Base-by-base conservation (phyloP, 2,113 vertebrate species). In the Semicossyphus pulcher region DNA sequence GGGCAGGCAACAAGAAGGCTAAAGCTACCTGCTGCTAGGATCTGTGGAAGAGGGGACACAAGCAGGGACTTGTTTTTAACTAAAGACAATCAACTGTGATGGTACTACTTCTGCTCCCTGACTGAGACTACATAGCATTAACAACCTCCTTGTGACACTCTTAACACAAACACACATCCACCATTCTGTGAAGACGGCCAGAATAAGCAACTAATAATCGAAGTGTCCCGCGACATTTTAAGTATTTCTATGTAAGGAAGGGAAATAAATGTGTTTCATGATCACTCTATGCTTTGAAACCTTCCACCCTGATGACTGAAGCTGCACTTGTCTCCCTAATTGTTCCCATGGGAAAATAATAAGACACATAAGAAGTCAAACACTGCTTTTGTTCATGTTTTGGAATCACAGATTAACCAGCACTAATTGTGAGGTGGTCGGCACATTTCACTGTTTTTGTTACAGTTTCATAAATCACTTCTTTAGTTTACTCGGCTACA, bases 11-110 rank as follows among this genome's bases (percentile, higher is more conserved):
- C 20, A 31, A 47, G 65, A 92, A 86, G 62, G 6, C 10, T 28
- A 85, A 36, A 59, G 57, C 71, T 3, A 4, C 32, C 67, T 92
- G 91, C 86, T 92, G 90, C 68, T 92, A 87, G 67, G 18, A 52
- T 11, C 29, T 18, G 41, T 14, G 26, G 25, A 3, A 20, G 21
- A 25, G 37, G 14, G 10, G 44, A 14, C 31, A 51, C 31, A 65
- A 5, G 53, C 47, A 21, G 58, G 29, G 48, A 61, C 66, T 68
- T 7, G 15, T 37, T 81, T 88, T 86, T 81, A 72, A 39, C n/a
- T 8, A 69, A 51, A 25, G 73, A 64, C 73, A 76, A 62, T 86
- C 76, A 32, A 29, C 81, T 79, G 75, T 84, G 76, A 86, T 23
- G 66, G 74, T 77, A 77, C 64, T 20, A 45, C 41, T 68, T 48